Evolutionary conservation across 2,888 invertebrate genomes (phyloP), one percentile per base, ranked within the genome.

Genomic region (Polyommatus iphigenia): DNA sequence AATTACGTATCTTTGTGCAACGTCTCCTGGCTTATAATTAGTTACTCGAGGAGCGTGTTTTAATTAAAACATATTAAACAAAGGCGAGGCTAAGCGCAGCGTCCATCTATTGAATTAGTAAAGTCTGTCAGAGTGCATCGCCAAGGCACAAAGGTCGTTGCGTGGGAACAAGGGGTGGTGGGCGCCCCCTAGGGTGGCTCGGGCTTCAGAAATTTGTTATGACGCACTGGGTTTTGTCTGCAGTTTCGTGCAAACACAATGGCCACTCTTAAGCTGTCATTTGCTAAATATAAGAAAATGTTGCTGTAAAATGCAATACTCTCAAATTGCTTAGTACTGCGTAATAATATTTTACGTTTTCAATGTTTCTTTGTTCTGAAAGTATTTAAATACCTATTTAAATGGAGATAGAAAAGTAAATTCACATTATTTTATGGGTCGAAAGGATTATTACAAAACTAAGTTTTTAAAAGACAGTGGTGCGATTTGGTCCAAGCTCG

Each of bases 71-170:
- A 79, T 77, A 76, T 76, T 77, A 67, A 78, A 82, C 82, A 83
- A 83, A 83, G 82, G 82, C 81, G 79, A 78, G 77, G 78, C 79
- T 80, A 79, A 82, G 81, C 87, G 86, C 87, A 86, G 86, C 90
- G 92, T 91, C 91, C 92, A 91, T 92, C 91, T 91, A 92, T 93
- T 92, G 92, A 92, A 93, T 93, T 92, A 93, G 92, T 91, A 90
- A 93, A 93, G 91, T 92, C 93, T 93, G 93, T 92, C 93, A 93
- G 92, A 93, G 93, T 93, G 92, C 93, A 93, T 91, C 89, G 92
- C 87, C 84, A 91, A 90, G 90, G 92, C 93, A 91, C 93, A 93
- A 93, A 93, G 93, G 93, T 93, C 93, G 93, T 93, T 93, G 93
- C 93, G 93, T 93, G 93, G 93, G 92, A 92, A 91, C 86, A 83